Evolutionary conservation across 2,797 vertebrate genomes (phyloP), one percentile per base, ranked within the genome.

Genomic region (Pogoniulus pusillus): DNA sequence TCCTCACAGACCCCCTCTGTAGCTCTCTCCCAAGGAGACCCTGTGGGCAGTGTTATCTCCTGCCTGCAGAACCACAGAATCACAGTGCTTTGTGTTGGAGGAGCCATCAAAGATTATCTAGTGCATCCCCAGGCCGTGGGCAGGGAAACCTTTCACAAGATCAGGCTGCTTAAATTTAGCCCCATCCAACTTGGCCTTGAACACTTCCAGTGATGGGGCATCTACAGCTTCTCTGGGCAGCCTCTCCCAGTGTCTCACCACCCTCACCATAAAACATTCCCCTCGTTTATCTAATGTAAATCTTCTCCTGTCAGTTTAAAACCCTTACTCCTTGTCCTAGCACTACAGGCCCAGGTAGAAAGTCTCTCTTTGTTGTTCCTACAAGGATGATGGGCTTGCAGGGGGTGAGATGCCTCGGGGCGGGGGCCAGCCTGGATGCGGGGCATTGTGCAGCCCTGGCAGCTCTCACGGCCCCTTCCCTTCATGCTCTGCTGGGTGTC

Each of bases 401-500:
- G 66, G 43, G 68, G 74, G 4, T 64, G 78, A 75, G 76, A 59
- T 78, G 83, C 83, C 85, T 72, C 12, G 4, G 90, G 83, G 90
- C 0, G 0, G 54, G 88, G 79, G 77, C 47, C 85, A 82, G 9
- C 32, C 30, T 51, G 64, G 83, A 75, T 5, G 1, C 2, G 0
- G 72, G 66, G 51, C 4, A 0, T 49, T 3, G 1, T 54, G 58
- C 78, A 43, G 89, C 80, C 89, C 64, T 88, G 59, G 88, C 80
- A 76, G 72, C 68, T 66, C 73, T 84, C 54, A 2, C 41, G 6
- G 17, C 78, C 78, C 91, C 91, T 87, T 93, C 76, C 87, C 74
- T 90, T 95, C 94, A 92, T 5, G 43, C 94, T 91, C 55, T 8
- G 1, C 93, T 89, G 22, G 64, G 16, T 4, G 5, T 81, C 90